These are phyloP conservation scores for Gymnarchus niloticus DNA, from an alignment of 2,113 vertebrate genomes.

Conservation along the genomic window DNA sequence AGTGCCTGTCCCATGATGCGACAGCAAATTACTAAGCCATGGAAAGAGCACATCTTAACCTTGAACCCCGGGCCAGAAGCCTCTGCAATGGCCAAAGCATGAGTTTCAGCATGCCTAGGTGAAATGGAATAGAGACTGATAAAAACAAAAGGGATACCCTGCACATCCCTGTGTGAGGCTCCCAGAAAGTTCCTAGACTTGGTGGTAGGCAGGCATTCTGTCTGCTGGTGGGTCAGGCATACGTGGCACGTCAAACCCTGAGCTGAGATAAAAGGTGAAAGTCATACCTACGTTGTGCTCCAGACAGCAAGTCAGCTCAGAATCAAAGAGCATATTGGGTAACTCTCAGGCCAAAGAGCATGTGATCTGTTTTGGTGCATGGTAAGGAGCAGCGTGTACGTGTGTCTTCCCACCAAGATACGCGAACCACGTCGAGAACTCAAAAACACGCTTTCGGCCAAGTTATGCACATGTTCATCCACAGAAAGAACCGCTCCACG, in stretches of 20 bases:
- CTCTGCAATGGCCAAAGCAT: not conserved
- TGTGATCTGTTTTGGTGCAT: not conserved
- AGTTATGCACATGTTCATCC: not conserved
- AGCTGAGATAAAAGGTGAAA: no score
- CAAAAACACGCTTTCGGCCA: not conserved
- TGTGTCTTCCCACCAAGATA: not conserved
- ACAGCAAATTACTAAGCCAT: not conserved
- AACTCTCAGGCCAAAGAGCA: not conserved
- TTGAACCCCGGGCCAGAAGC: not conserved
- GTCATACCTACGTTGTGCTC: no score
- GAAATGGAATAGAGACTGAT: not conserved
- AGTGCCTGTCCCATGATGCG: slow-evolving; percentile 10
- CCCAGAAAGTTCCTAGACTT: not conserved
- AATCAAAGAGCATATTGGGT: not conserved
- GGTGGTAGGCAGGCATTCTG: not conserved
- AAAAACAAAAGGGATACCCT: not conserved
- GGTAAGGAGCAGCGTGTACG: not conserved
- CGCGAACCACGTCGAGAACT: not conserved
- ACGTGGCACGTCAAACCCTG: no score
- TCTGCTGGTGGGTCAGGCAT: not conserved
- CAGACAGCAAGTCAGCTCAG: not conserved
- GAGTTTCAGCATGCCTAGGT: not conserved
- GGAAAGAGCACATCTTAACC: not conserved
- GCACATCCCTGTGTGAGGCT: not conserved
- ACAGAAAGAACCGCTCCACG: not conserved